Conservation (phyloP, 1,140 invertebrate species). For the Anoplolepis gracilipes region DNA sequence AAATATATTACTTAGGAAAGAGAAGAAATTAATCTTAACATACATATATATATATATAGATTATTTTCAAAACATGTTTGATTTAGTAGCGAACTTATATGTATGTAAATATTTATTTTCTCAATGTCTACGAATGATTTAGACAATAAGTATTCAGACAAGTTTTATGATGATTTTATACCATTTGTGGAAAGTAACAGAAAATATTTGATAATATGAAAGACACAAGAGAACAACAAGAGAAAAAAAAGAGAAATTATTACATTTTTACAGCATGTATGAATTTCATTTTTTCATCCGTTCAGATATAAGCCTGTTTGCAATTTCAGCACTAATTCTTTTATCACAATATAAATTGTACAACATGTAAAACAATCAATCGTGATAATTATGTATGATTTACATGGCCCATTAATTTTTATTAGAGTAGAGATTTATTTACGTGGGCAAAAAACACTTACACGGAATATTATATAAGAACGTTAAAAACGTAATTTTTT, state of each 20-base stretch:
- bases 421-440: neutral
- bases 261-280: neutral
- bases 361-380: neutral
- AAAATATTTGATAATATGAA: neutral
- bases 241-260: neutral
- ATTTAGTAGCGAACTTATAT: neutral
- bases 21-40: neutral
- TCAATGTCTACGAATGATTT: too few relatives aligned
- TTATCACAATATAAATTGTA: neutral
- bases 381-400: neutral
- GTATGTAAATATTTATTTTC: too few relatives aligned
- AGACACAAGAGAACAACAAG: neutral
- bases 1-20: neutral
- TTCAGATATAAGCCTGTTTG: neutral
- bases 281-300: neutral
- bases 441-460: neutral
- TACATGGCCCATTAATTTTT: neutral
- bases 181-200: neutral
- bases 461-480: neutral
- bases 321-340: neutral
- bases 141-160: neutral
- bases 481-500: neutral
- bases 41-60: neutral
- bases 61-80: neutral
- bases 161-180: neutral